Percentiles rank a stretch among this genome's conserved stretches.
phyloP scores from a whole-genome alignment of 2,113 vertebrate genomes.

The Psophia crepitans region DNA sequence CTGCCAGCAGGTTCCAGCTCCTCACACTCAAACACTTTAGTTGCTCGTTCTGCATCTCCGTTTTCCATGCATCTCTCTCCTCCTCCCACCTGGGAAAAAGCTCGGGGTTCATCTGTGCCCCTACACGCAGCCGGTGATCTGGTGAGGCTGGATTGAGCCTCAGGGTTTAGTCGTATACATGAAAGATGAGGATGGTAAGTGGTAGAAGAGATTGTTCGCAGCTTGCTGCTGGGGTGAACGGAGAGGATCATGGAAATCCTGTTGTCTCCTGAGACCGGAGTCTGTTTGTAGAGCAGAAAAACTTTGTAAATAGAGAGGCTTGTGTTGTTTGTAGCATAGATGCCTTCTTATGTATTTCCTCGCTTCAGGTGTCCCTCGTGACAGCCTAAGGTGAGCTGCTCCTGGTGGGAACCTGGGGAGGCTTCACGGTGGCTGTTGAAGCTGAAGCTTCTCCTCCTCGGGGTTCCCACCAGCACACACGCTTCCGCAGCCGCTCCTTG shows the following conservation, averaged over 20 bases:
- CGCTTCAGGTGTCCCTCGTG: not conserved
- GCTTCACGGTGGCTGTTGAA: not conserved
- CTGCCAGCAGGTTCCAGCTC: not conserved
- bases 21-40: fast-evolving
- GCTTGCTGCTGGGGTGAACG: not conserved
- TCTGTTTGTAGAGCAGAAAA: not conserved
- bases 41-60: not conserved
- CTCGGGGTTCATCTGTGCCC: not conserved
- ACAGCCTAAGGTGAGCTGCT: not conserved
- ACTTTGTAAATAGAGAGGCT: not conserved
- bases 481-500: not conserved
- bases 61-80: constrained; percentile 33
- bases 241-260: constrained; percentile 38
- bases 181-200: not conserved
- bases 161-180: not conserved
- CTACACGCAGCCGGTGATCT: not conserved
- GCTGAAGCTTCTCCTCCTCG: not conserved
- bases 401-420: not conserved
- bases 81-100: not conserved
- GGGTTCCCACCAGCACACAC: not conserved
- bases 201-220: not conserved
- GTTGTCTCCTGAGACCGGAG: not conserved
- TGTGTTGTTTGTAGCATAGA: not conserved
- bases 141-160: constrained; percentile 1
- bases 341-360: not conserved